Conservation (phyloP, 2,888 invertebrate species). For the Hypolimnas misippus region DNA sequence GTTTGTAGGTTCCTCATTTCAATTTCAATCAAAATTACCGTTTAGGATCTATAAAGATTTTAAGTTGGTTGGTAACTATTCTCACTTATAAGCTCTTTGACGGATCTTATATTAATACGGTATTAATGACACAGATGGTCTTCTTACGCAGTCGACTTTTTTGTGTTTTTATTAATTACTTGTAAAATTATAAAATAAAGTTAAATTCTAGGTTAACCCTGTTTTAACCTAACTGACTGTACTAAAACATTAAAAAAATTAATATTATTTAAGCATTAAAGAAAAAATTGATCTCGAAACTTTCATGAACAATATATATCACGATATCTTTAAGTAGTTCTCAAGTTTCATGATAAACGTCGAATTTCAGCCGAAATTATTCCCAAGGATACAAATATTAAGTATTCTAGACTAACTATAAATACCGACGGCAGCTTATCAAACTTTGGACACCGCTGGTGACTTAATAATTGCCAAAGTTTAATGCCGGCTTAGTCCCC, state of each 20-base stretch:
- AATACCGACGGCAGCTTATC: conserved; percentile 43
- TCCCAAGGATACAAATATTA: conserved; percentile 12
- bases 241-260: background rate
- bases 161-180: too few relatives aligned
- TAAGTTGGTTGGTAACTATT: too few relatives aligned
- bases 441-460: conserved; percentile 47
- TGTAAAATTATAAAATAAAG: too few relatives aligned
- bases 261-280: background rate
- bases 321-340: background rate
- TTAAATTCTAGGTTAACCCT: too few relatives aligned
- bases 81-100: too few relatives aligned
- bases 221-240: too few relatives aligned
- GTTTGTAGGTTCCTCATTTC: too few relatives aligned
- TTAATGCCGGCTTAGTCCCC: conserved; percentile 43
- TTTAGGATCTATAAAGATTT: too few relatives aligned
- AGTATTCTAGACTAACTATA: conserved; percentile 34
- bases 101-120: too few relatives aligned
- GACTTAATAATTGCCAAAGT: conserved; percentile 52
- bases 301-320: background rate
- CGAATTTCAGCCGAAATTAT: background rate
- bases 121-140: too few relatives aligned
- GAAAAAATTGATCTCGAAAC: background rate
- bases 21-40: too few relatives aligned
- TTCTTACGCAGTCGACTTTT: too few relatives aligned
- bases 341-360: background rate